Conservation (phyloP, 2,797 vertebrate genomes). For the Loriculus beryllinus region DNA sequence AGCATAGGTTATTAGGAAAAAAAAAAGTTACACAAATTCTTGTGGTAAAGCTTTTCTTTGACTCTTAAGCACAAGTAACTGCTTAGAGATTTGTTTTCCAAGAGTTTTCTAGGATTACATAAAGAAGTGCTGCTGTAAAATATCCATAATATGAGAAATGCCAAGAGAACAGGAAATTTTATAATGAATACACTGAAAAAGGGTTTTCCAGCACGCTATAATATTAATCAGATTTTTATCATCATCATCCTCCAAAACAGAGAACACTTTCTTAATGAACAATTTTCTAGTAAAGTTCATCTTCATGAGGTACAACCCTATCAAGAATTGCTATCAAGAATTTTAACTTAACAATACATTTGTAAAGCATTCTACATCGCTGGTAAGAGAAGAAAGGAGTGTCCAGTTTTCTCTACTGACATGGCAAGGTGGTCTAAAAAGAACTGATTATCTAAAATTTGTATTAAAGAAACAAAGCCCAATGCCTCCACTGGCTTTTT, state of each 20-base stretch:
- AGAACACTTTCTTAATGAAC: not conserved
- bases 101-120: not conserved
- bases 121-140: not conserved
- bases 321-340: not conserved
- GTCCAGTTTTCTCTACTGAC: not conserved
- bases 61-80: not conserved
- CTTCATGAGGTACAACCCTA: not conserved
- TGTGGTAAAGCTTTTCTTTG: not conserved
- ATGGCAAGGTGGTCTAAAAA: not conserved
- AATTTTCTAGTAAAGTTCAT: not conserved
- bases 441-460: not conserved
- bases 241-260: not conserved
- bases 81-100: not conserved
- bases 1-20: not conserved
- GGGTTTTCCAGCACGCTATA: not conserved
- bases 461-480: not conserved
- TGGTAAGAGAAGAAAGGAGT: not conserved
- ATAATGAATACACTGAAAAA: not conserved
- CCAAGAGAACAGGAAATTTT: not conserved
- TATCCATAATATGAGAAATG: not conserved
- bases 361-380: not conserved
- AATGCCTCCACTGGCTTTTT: not conserved
- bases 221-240: not conserved
- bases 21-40: not conserved
- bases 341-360: not conserved